Base-by-base conservation (phyloP, 2,888 invertebrate genomes). In the Brenthis hecate region DNA sequence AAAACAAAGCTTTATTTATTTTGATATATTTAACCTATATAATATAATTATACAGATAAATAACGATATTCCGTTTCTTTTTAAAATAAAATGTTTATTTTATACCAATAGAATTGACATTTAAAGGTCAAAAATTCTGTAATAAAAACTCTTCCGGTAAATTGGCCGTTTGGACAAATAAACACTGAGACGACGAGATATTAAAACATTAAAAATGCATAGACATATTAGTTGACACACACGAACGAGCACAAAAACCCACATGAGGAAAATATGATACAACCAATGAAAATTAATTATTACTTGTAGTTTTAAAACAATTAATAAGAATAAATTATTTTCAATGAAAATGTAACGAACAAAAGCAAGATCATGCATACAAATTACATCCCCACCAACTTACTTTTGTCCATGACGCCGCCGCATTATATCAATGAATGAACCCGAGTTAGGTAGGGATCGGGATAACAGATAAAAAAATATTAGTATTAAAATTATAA, bases 401-500 rank as follows among this genome's bases (percentile, higher is more conserved):
- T 91, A 92, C 92, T 82, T 92, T 86, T 86, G 85, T 84, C 83
- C 76, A 80, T 78, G 78, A 77, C 81, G 80, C 78, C 84, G 85
- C 81, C 83, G 83, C 74, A 84, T 81, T 78, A 81, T 83, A 86
- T 83, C 84, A 82, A 85, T 83, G 81, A 85, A 83, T 80, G 82
- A 83, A 87, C 91, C 91, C 91, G 83, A 85, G 85, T 89, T 88
- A 90, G 84, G 86, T 89, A 79, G 85, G 89, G 84, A 86, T 86
- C 89, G 87, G 84, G 86, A 82, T 87, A 86, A 88, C 86, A 91
- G 81, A 89, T 80, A 91, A 91, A 92, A 56, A 91, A 88, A 88
- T 87, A 92, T 91, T 91, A 92, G 88, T 91, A 90, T 85, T 83
- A 84, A 84, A 85, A 80, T 73, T 62, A 78, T 73, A 74, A 69